Conservation (phyloP, 2,888 invertebrate species). For the Nudaria mundana region DNA sequence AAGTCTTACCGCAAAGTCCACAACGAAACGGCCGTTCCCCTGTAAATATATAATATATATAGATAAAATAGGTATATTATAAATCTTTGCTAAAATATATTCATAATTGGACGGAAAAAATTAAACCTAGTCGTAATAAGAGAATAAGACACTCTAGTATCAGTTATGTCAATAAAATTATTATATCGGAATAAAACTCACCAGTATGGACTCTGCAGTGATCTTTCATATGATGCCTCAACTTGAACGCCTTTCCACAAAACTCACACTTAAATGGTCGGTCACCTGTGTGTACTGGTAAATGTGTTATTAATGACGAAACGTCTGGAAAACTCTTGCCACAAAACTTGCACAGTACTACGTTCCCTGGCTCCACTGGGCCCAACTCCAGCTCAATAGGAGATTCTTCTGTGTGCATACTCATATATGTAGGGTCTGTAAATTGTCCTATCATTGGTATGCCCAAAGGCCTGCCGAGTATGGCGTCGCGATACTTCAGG, state of each 20-base stretch:
- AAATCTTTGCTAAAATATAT: too few relatives aligned
- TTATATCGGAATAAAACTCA: constrained; percentile 50
- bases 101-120: too few relatives aligned
- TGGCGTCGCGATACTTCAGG: constrained; percentile 91
- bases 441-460: constrained; percentile 71
- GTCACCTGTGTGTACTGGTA: constrained; percentile 94
- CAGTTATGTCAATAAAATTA: background rate
- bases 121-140: too few relatives aligned
- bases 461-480: constrained; percentile 63
- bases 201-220: constrained; percentile 96
- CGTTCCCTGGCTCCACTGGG: constrained; percentile 85
- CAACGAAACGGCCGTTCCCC: constrained; percentile 94
- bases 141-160: too few relatives aligned
- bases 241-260: constrained; percentile 95
- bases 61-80: background rate
- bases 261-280: constrained; percentile 96
- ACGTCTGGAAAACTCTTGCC: constrained; percentile 96
- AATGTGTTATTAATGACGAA: constrained; percentile 91
- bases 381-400: constrained; percentile 81
- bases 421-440: constrained; percentile 71
- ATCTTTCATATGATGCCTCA: constrained; percentile 96
- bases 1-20: constrained; percentile 93
- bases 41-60: constrained; percentile 37
- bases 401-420: constrained; percentile 80
- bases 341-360: constrained; percentile 95